Evolutionary conservation across 2,888 invertebrate species (phyloP), one percentile per base, ranked within the genome.

Genomic region (Campoletis raptor): DNA sequence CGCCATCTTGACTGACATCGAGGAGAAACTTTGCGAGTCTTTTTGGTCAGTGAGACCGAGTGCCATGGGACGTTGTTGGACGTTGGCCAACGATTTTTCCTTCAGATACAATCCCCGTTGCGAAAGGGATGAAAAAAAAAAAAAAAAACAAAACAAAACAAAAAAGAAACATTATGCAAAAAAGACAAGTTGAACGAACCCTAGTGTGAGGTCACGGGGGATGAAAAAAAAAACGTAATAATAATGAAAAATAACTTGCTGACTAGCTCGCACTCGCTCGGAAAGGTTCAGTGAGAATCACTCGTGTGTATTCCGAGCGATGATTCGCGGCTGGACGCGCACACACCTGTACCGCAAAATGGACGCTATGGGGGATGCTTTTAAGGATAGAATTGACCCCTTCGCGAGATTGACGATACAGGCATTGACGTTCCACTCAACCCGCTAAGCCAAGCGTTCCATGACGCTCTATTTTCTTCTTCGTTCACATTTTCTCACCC

Each of bases 301-400:
- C 74, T 76, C 83, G 74, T 87, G 85, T 84, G 86, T 87, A 83
- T 86, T 85, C 74, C 85, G 79, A 83, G 83, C 88, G 86, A 87
- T 88, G 81, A 88, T 85, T 88, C 86, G 83, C 85, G 85, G 87
- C 79, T 88, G 88, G 79, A 83, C 88, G 86, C 85, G 52, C 88
- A 83, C 73, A 66, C 57, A 80, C 21, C 67, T 76, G 76, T 67
- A 66, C 74, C 69, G 83, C 77, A 78, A 76, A 79, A 80, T 79
- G 57, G 18, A 64, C 37, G 73, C 57, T 72, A 73, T 61, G 69
- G 54, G 80, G 77, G 21, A 74, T 76, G 72, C 36, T 72, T 88
- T 82, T 70, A 85, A 88, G 85, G 87, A 77, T 87, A 80, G 82
- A 84, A 83, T 86, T 86, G 83, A 85, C 77, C 84, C 82, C 83